Conservation (phyloP, 2,888 invertebrate genomes). For the Eretmocerus hayati region DNA sequence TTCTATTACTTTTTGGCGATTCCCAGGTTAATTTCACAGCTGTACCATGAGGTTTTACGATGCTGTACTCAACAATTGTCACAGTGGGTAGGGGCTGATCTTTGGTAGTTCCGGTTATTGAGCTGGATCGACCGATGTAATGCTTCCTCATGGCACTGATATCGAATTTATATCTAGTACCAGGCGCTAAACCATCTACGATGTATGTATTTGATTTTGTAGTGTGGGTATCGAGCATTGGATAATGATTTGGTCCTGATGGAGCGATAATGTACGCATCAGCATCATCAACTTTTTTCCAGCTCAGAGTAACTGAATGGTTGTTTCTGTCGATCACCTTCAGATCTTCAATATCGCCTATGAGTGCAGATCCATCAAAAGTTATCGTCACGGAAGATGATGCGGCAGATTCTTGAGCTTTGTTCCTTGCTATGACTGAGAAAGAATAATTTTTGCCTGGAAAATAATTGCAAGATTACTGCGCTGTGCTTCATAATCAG, state of each 20-base stretch:
- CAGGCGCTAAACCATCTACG: slow-evolving; percentile 45
- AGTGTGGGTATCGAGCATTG: slow-evolving; percentile 48
- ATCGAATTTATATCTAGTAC: slow-evolving; percentile 53
- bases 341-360: slow-evolving; percentile 57
- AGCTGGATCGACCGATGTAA: slow-evolving; percentile 52
- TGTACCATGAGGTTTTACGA: slow-evolving; percentile 54
- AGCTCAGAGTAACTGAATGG: slow-evolving; percentile 53
- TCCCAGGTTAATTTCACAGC: slow-evolving; percentile 63
- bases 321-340: slow-evolving; percentile 49
- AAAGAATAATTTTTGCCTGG: slow-evolving; percentile 60
- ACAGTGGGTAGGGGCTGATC: slow-evolving; percentile 52
- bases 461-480: too few species aligned
- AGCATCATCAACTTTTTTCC: slow-evolving; percentile 55
- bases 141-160: slow-evolving; percentile 57
- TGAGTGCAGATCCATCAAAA: slow-evolving; percentile 60
- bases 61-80: slow-evolving; percentile 47
- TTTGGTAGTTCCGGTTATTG: slow-evolving; percentile 47
- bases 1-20: slow-evolving; percentile 54
- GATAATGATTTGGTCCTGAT: slow-evolving; percentile 52
- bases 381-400: slow-evolving; percentile 55
- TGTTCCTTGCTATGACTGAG: slow-evolving; percentile 67
- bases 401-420: slow-evolving; percentile 53
- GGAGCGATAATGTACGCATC: slow-evolving; percentile 56
- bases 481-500: too few species aligned
- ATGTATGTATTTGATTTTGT: slow-evolving; percentile 44